Evolutionary conservation across 2,113 vertebrate species (phyloP).

Genomic region (Thamnophis sirtalis): DNA sequence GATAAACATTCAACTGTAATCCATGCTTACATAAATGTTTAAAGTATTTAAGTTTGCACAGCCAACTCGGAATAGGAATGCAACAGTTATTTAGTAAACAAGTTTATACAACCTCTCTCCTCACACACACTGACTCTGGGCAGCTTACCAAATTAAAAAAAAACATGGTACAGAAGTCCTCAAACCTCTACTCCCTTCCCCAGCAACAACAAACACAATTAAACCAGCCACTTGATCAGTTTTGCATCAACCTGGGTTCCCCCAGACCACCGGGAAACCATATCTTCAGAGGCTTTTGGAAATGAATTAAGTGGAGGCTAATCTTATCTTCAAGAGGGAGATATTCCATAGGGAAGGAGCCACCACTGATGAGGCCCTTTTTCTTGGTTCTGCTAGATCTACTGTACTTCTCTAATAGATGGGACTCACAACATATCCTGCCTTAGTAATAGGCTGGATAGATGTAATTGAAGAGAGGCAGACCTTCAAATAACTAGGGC

Average conservation of each 20-base stretch:
- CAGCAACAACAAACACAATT: neutral
- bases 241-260: neutral
- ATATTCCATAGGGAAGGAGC: neutral
- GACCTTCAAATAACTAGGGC: neutral
- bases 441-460: neutral
- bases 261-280: neutral
- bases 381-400: neutral
- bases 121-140: neutral
- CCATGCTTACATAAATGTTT: neutral
- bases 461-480: neutral
- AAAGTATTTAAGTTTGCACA: neutral
- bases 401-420: neutral
- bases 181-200: neutral
- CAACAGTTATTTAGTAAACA: neutral
- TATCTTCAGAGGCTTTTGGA: neutral
- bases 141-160: neutral
- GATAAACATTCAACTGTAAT: neutral
- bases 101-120: neutral
- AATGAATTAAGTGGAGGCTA: neutral
- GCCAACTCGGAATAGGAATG: neutral
- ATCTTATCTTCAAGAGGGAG: neutral
- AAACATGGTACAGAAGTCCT: neutral
- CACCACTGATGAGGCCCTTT: neutral
- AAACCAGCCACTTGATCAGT: neutral
- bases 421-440: neutral